phyloP scores from a whole-genome alignment of 2,888 invertebrate genomes.

The Prenolepis imparis region DNA sequence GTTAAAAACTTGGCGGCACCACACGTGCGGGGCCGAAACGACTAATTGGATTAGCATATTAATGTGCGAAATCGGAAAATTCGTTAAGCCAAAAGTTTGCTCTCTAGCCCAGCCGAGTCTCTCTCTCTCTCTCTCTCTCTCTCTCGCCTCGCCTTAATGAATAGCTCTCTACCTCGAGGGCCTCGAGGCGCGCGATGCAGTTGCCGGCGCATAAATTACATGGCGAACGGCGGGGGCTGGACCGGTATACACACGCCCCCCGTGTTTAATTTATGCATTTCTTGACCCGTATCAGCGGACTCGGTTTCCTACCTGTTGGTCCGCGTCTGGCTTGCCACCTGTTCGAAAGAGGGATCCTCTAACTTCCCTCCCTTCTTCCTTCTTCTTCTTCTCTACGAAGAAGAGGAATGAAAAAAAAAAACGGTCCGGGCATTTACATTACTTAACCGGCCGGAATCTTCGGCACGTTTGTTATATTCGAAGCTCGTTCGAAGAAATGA shows the following conservation, averaged over 20 bases:
- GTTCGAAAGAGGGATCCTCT: slow-evolving; percentile 67
- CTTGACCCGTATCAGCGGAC: slow-evolving; percentile 69
- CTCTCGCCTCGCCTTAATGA: slow-evolving; percentile 69
- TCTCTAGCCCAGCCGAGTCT: slow-evolving; percentile 53
- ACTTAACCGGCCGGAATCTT: slow-evolving; percentile 43
- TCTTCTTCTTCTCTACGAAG: neutral
- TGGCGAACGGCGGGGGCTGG: slow-evolving; percentile 54
- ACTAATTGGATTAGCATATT: slow-evolving; percentile 68
- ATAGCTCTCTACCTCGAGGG: slow-evolving; percentile 59
- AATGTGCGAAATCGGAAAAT: slow-evolving; percentile 69
- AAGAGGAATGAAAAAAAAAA: slow-evolving; percentile 19
- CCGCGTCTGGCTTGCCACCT: slow-evolving; percentile 69
- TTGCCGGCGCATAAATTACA: slow-evolving; percentile 71
- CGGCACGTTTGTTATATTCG: slow-evolving; percentile 52
- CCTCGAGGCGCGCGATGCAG: slow-evolving; percentile 58
- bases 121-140: neutral
- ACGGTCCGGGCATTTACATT: slow-evolving; percentile 59
- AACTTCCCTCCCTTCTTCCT: neutral
- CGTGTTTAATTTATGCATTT: slow-evolving; percentile 76
- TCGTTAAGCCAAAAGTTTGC: slow-evolving; percentile 56
- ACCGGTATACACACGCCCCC: slow-evolving; percentile 62
- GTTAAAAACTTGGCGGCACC: slow-evolving; percentile 63
- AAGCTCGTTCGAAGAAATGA: slow-evolving; percentile 20
- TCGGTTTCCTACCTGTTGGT: slow-evolving; percentile 77
- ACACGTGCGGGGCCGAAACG: slow-evolving; percentile 64